Evolutionary conservation across 2,888 invertebrate species (phyloP), one percentile per base, ranked within the genome.

Genomic region (Linnaemya tessellans): DNA sequence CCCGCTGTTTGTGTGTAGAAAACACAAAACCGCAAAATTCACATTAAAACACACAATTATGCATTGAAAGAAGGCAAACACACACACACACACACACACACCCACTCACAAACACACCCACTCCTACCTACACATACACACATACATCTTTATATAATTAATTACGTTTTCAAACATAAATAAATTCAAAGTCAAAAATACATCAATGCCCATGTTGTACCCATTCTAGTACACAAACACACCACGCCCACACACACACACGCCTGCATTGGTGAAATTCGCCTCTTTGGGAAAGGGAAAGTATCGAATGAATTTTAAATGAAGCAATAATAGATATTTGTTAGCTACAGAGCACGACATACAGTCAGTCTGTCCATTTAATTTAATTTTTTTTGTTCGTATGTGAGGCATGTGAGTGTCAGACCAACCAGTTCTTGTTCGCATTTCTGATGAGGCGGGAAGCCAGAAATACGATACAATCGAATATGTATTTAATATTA

Each of bases 131-230:
- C n/a, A 15, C 11, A 60, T 4, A 30, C 25, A 25, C 2, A 22
- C n/a, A 30, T 15, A 18, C 22, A n/a, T 38, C 18, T 56, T 41
- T 25, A 20, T 25, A 15, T 43, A 73, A 71, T 54, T 65, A 73
- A 58, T 71, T 65, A 73, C 30, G 54, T 51, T 79, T 41, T n/a
- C 65, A 74, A 74, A 74, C 20, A 74, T 58, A 41, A 70, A 64
- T 64, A 73, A 80, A 80, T 49, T 65, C 20, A 80, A 74, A 74
- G 80, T 80, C 74, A 60, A 73, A 74, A 80, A 46, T 41, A 41
- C 67, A 54, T n/a, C 51, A 64, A 18, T 30, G 35, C 15, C 35
- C 15, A 68, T 20, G 13, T 13, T 13, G 18, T 13, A 18, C n/a
- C 11, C 35, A 51, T 51, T 49, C 18, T 46, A 22, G 20, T 13